A percentile compares a stretch with the other conserved stretches of the same genome.
These are phyloP conservation scores for Phasianus colchicus DNA, from an alignment of 2,113 vertebrate species.

Conservation along the genomic window DNA sequence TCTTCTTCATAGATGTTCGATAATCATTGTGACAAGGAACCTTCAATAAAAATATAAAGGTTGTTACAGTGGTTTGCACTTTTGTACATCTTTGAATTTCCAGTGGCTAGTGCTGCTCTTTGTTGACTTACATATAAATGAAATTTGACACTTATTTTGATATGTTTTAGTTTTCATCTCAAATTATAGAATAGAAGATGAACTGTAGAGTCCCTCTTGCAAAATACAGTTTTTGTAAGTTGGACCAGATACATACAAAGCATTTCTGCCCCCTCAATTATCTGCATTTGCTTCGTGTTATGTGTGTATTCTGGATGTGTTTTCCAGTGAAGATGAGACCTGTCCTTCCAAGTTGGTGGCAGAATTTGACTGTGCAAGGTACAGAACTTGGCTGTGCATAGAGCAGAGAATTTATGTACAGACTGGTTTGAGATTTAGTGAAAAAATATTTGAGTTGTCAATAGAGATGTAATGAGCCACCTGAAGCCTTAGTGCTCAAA, in stretches of 20 bases:
- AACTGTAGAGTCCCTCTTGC: background rate
- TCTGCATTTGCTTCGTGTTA: accelerated
- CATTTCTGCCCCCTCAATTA: background rate
- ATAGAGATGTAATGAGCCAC: conserved; percentile 57
- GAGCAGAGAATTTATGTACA: background rate
- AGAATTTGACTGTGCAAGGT: background rate
- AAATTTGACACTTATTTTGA: background rate
- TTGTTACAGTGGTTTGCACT: background rate
- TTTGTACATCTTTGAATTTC: background rate
- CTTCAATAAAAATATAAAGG: background rate
- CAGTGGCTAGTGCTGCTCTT: background rate
- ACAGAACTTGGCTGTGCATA: background rate
- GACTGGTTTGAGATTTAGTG: background rate
- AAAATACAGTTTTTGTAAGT: background rate
- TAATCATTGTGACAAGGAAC: background rate
- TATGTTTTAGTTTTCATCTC: background rate
- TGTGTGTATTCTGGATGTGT: background rate
- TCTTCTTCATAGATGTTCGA: background rate
- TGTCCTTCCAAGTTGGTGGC: background rate
- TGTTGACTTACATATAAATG: background rate
- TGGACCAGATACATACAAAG: background rate
- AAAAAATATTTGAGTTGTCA: conserved; percentile 46
- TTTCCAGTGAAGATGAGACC: background rate
- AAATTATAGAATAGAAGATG: background rate
- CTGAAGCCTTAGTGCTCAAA: conserved; percentile 58